A percentile compares a stretch with the other conserved stretches of the same genome.
Evolutionary conservation across 2,888 invertebrate genomes (phyloP).

Genomic region (Punctoribates punctum): DNA sequence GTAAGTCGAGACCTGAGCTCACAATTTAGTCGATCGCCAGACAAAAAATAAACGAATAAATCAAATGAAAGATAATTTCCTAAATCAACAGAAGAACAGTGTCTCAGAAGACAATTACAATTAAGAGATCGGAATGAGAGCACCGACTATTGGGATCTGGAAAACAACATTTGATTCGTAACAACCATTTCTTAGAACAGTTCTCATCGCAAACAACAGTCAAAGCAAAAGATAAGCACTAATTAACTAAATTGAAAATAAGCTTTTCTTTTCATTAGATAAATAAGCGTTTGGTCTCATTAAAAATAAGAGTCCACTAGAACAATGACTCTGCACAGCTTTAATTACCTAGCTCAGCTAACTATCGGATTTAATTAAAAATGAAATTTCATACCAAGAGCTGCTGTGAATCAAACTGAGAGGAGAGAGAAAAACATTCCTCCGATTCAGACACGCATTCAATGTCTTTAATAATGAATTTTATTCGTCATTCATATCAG

Average conservation of each 20-base stretch:
- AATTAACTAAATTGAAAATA: constrained; percentile 22
- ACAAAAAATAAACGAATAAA: background rate
- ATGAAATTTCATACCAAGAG: background rate
- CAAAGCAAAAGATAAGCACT: constrained; percentile 9
- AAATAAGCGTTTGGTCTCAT: background rate
- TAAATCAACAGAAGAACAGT: background rate
- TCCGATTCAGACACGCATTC: background rate
- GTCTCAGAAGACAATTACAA: constrained; percentile 12
- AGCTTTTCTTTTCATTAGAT: background rate
- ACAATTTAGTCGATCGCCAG: background rate
- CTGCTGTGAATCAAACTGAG: background rate
- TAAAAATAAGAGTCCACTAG: background rate
- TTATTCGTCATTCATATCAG: background rate
- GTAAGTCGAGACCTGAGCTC: too few species aligned
- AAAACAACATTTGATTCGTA: background rate
- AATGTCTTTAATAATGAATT: background rate
- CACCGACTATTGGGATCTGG: background rate
- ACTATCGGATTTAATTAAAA: background rate
- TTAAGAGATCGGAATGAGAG: background rate
- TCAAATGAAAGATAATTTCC: background rate
- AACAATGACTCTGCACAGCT: background rate
- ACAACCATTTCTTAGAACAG: background rate
- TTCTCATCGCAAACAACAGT: background rate
- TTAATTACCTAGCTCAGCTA: background rate
- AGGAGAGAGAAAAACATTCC: background rate